phyloP scores from a whole-genome alignment of 2,113 vertebrate species.

The Euleptes europaea region DNA sequence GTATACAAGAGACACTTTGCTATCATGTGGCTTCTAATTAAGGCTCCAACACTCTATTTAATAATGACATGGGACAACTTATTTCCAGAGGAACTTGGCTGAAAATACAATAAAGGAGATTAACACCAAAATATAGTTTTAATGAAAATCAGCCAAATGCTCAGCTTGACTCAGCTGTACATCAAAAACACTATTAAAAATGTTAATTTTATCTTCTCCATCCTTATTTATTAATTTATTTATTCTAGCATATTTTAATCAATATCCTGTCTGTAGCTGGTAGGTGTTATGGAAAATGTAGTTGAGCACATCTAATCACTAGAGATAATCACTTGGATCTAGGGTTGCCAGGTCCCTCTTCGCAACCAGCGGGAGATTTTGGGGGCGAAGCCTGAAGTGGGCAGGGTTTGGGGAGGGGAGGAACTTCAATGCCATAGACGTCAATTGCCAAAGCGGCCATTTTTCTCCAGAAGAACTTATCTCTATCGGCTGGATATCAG shows the following conservation, averaged over 20 bases:
- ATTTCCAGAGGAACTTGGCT: constrained; percentile 27
- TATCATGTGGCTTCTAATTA: constrained; percentile 46
- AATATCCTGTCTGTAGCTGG: background rate
- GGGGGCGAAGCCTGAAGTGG: too few relatives aligned
- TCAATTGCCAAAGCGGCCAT: too few relatives aligned
- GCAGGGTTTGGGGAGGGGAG: too few relatives aligned
- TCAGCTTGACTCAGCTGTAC: background rate
- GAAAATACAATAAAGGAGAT: constrained; percentile 3
- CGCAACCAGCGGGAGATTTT: too few relatives aligned
- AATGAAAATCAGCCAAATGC: constrained; percentile 5
- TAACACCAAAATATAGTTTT: background rate
- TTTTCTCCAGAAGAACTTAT: too few relatives aligned
- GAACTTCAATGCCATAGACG: too few relatives aligned
- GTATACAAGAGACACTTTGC: constrained; percentile 20
- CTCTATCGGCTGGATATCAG: too few relatives aligned
- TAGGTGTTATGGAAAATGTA: background rate
- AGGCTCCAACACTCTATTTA: constrained; percentile 16
- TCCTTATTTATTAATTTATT: background rate
- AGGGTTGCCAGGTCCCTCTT: too few relatives aligned
- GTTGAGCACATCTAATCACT: background rate
- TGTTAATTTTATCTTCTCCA: background rate
- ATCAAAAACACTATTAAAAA: background rate
- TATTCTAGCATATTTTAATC: background rate
- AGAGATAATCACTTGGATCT: too few relatives aligned
- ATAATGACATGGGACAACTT: constrained; percentile 1